A percentile compares a stretch with the other conserved stretches of the same genome.
Conservation (phyloP, 2,888 invertebrate genomes). For the Lapara coniferarum region DNA sequence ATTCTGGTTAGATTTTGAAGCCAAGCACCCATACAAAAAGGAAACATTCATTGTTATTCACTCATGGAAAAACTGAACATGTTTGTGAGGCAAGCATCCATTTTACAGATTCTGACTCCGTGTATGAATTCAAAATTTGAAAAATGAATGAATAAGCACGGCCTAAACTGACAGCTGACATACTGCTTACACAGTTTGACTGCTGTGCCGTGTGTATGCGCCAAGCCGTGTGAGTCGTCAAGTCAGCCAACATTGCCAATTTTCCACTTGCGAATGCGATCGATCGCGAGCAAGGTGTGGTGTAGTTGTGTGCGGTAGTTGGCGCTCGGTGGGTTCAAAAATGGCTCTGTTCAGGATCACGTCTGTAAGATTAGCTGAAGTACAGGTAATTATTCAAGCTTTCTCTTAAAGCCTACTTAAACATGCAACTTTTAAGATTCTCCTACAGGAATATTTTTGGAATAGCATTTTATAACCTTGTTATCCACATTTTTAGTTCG, state of each 20-base stretch:
- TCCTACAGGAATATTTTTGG: constrained; percentile 22
- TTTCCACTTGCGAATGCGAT: constrained; percentile 61
- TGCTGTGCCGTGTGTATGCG: no score
- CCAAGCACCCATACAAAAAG: no score
- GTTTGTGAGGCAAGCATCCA: no score
- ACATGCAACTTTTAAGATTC: neutral
- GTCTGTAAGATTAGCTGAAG: constrained; percentile 84
- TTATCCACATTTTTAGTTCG: constrained; percentile 52
- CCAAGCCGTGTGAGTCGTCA: neutral
- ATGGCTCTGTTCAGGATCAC: constrained; percentile 88
- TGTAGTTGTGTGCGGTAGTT: constrained; percentile 61
- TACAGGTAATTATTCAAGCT: constrained; percentile 77
- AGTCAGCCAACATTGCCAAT: constrained; percentile 11
- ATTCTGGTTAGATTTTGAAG: no score
- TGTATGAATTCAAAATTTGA: no score
- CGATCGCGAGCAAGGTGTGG: constrained; percentile 61
- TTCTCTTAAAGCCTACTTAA: constrained; percentile 9
- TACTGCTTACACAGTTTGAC: no score
- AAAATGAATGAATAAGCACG: no score
- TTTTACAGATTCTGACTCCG: no score
- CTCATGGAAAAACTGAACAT: no score
- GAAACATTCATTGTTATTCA: no score
- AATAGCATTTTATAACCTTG: constrained; percentile 55
- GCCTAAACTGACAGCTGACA: no score
- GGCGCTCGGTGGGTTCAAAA: constrained; percentile 68